Evolutionary conservation across 1,140 invertebrate genomes (phyloP).

Genomic region (Cephus cinctus): DNA sequence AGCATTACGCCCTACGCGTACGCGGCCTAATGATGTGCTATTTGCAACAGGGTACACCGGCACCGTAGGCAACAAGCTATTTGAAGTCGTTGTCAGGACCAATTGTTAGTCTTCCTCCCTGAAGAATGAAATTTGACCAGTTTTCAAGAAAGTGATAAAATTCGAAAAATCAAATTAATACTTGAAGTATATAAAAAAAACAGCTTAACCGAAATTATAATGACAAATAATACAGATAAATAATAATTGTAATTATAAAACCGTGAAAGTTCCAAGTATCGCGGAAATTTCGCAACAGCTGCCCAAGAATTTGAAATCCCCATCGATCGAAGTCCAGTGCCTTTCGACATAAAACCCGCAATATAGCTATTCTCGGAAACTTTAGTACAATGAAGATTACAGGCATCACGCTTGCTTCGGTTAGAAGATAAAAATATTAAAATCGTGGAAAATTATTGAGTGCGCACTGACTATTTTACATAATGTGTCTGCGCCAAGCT

Average conservation of each 20-base stretch:
- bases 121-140: too few species aligned
- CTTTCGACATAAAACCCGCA: too few species aligned
- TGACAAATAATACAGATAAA: too few species aligned
- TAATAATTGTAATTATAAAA: background rate
- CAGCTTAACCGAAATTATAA: background rate
- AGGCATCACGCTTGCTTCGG: too few species aligned
- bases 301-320: background rate
- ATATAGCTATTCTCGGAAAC: too few species aligned
- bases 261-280: background rate
- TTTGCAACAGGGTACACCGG: background rate
- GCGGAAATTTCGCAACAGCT: background rate
- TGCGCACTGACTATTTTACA: conserved; percentile 14
- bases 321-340: too few species aligned
- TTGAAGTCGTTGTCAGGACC: background rate
- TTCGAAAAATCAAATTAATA: background rate
- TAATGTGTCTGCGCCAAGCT: conserved; percentile 23
- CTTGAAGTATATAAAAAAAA: background rate
- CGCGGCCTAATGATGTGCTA: conserved; percentile 26
- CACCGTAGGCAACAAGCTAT: background rate
- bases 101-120: too few species aligned
- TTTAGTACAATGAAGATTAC: too few species aligned
- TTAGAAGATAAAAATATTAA: too few species aligned
- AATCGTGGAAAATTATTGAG: conserved; percentile 21
- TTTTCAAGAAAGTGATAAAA: background rate
- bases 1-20: conserved; percentile 31